Evolutionary conservation across 2,888 invertebrate genomes (phyloP), one percentile per base, ranked within the genome.

Genomic region (Piscicola geometra): DNA sequence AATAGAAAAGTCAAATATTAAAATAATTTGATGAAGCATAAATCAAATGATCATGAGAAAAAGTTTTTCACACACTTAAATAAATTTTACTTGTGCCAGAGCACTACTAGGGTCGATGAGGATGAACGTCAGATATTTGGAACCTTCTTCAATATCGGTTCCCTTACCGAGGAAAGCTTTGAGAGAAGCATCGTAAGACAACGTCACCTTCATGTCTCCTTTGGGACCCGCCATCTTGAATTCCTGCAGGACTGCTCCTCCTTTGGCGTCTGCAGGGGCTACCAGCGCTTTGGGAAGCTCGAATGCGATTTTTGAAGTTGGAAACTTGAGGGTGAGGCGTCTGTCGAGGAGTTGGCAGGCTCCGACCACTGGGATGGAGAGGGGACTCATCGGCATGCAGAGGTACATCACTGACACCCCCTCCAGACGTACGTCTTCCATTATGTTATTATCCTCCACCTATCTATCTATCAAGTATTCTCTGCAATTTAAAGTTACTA

Each of bases 141-240:
- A 21, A n/a, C 33, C 52, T 9, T 60, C 64, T n/a, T 28, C 15
- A 18, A 5, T 30, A 21, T 64, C 73, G 33, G 60, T 73, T 3
- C 73, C 73, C 15, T 64, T 28, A 2, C 73, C 73, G 0, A 73
- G 33, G 33, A 73, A 73, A 18, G 73, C 73, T 21, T 64, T 35
- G 33, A 73, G 32, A n/a, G 18, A 28, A 21, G 25, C 21, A 36
- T 73, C 64, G 64, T 73, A 73, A n/a, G 35, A 36, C 64, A 73
- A 36, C 3, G 56, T 32, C n/a, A 73, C 73, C 32, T n/a, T 73
- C 73, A 73, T 73, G n/a, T 73, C 60, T 15, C 73, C 73, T 30
- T 35, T 56, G 36, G 73, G 73, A 28, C 73, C 73, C 2, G 73
- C 73, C 73, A 73, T 73, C 30, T 73, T 73, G 41, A 73, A 73